These are phyloP conservation scores for pig (Sus scrofa) DNA, from an alignment of 2,113 vertebrate species.

Conservation along the genomic window T2T-Sscrofa CM000818.6:42698501-42699000, in stretches of 20 bases:
- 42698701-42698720: too few species aligned
- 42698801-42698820: too few species aligned
- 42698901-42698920: neutral
- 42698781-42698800: too few species aligned
- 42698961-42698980: neutral
- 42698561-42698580: rapidly evolving
- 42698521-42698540: neutral
- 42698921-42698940: rapidly evolving
- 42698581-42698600: neutral
- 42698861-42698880: too few species aligned
- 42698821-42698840: too few species aligned
- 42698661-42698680: neutral
- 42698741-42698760: too few species aligned
- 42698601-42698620: neutral
- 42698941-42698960: neutral
- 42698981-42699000: neutral
- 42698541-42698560: neutral
- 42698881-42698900: neutral
- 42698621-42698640: neutral
- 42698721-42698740: too few species aligned
- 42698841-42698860: too few species aligned
- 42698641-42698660: neutral
- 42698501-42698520: neutral
- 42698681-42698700: neutral
- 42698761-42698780: too few species aligned